Evolutionary conservation across 2,888 invertebrate genomes (phyloP), one percentile per base, ranked within the genome.

Genomic region (Eupithecia insigniata): DNA sequence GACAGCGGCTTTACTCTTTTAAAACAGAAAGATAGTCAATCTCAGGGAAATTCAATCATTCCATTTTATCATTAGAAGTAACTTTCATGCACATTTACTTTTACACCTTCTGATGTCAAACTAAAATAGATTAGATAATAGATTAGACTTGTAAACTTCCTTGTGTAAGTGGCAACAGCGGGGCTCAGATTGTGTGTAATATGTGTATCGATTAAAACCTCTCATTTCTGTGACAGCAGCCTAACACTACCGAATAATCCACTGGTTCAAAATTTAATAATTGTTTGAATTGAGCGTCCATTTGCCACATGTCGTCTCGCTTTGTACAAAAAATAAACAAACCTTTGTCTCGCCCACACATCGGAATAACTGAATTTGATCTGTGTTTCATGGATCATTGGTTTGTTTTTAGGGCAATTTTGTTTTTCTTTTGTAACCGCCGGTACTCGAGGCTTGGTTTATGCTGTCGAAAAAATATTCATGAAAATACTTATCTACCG

Each of bases 221-320:
- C 34, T 55, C 26, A 26, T 55, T 5, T 55, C 55, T 55, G 22
- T 62, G 34, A 32, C 3, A 18, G n/a, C 61, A 18, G 61, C 18
- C 30, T 32, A 60, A 55, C 30, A 30, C 60, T 28, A 30, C 22
- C n/a, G 60, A 28, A 46, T n/a, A 39, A 32, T 30, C 43, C n/a
- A 51, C 30, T 16, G 67, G 66, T 62, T 66, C 69, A 66, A 65
- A 65, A 65, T 73, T 73, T 74, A 76, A 75, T 75, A 79, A 78
- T 76, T 78, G 76, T 79, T 78, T 76, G 72, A 76, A 77, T 76
- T 75, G 74, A 71, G 67, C 72, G 74, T 46, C 73, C 78, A 76
- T 77, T 74, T 73, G 77, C 77, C 79, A 78, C 77, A 78, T 79
- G 79, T 72, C 75, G 70, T 67, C 62, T 43, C 68, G 66, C 71